Base-by-base conservation (phyloP, 2,888 invertebrate species). In the Aporophyla nigra region DNA sequence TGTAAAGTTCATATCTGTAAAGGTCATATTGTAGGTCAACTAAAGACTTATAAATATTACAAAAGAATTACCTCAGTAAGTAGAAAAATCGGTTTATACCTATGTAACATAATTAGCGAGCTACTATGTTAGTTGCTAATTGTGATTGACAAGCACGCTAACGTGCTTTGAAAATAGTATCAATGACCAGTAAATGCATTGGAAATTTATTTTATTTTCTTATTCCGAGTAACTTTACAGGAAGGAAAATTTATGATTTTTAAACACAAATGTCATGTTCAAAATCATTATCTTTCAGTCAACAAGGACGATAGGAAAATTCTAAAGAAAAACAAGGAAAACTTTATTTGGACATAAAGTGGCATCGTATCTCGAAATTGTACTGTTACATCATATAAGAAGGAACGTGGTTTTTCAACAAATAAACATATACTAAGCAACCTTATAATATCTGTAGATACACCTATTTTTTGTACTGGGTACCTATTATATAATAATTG, bases 111-210 rank as follows among this genome's bases (percentile, higher is more conserved):
- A 70, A 53, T 68, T 53, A 68, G 24, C 58, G 2, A 53, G 24
- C 43, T 10, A 53, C 16, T 61, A 27, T 69, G 53, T 53, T 12
- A 24, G 6, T 54, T 56, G 27, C 73, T 65, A 68, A 68, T 82
- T 66, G 56, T 61, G 24, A 51, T 76, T 43, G 43, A 67, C 54
- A 58, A 27, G 27, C 12, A 46, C 10, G 43, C 33, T 33, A 33
- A 33, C 33, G 33, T 33, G 33, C 33, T 33, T 33, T 33, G 33
- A 33, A 33, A 33, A 33, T 33, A 33, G 3, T 33, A 33, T 33
- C 33, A 33, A 33, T 2, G 33, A 49, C 24, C 6, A 49, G 21
- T 16, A 73, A 74, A 49, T 58, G 51, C 27, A 21, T 21, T 21
- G 2, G 7, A 24, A 27, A 9, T 49, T 49, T 21, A 21, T 46